Evolutionary conservation across 2,797 vertebrate genomes (phyloP), one percentile per base, ranked within the genome.

Genomic region (Varecia variegata): DNA sequence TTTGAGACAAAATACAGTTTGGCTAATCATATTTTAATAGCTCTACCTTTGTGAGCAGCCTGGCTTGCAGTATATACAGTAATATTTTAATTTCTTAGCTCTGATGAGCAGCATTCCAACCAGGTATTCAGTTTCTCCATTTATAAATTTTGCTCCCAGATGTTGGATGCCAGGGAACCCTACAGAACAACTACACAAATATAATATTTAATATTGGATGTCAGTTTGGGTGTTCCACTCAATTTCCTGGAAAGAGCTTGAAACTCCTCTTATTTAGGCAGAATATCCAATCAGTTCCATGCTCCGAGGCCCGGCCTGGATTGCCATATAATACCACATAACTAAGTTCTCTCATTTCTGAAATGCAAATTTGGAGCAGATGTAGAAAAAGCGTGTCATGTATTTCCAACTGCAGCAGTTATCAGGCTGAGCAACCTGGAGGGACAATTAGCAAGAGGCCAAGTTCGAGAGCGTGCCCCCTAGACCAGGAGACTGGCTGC

Each of bases 151-250:
- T 45, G 95, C 97, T 98, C 98, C 98, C 98, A 98, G 98, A 98
- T 99, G 98, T 98, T 95, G 93, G 56, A 94, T 98, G 98, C 98
- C 98, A 97, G 98, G 47, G 47, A 98, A 96, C 97, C 96, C 95
- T 86, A 93, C 95, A 67, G 98, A 98, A 93, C 96, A 92, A 96
- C 98, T 95, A 74, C 90, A 97, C 98, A 97, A 97, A 98, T 98
- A 97, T 92, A 98, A 97, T 98, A 98, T 98, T 98, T 98, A 98
- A 99, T 98, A 98, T 96, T 30, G 67, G 97, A 98, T 98, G 98
- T 98, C 98, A 98, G 98, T 98, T 98, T 97, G 98, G 98, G 98
- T 98, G 98, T 99, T 98, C 98, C 98, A 99, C 98, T 99, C 98
- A 98, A 99, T 99, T 99, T 99, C 99, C 99, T 98, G 98, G 98